Base-by-base conservation (phyloP, 2,113 vertebrate species). In the rat (Rattus norvegicus) region DNA sequence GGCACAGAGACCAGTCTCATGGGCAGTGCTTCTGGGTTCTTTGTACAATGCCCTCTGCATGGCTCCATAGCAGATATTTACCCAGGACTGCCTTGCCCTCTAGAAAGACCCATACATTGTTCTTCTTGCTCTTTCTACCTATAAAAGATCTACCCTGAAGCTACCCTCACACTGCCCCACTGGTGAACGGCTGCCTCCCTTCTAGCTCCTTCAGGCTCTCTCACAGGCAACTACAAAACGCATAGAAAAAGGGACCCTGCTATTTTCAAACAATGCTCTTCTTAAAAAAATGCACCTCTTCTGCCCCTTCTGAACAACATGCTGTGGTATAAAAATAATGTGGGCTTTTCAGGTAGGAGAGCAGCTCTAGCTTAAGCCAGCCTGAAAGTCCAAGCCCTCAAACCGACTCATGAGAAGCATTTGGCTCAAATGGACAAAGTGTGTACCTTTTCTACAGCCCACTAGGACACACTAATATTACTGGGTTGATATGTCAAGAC, bases 221-320 rank as follows among this genome's bases (percentile, higher is more conserved):
- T 86, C 67, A 84, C 1, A 75, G 0, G 14, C 1, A 22, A n/a
- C 75, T 79, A 52, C 77, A 61, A 56, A 67, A 88, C 83, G 63
- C 85, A 72, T 9, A 94, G 61, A n/a, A 59, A 92, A 17, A 67
- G 52, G 54, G 30, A 84, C 79, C 14, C n/a, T 26, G 43, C 8
- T 22, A 17, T 70, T 88, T 90, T 88, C 88, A 93, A 85, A 75
- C n/a, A 91, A 65, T 10, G 54, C 10, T 91, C 63, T 91, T 26
- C 80, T 93, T 47, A 75, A 61, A 83, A 67, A 88, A 79, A 63
- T 2, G 2, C 7, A 92, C n/a, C 17, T 39, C 49, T 12, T 24
- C 3, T 2, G 7, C 22, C 16, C n/a, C 43, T 70, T 77, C 63
- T 88, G 61, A 94, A 93, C 49, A 91, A 24, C 12, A 63, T 11